Evolutionary conservation across 2,888 invertebrate genomes (phyloP).

Genomic region (Taenaris catops): DNA sequence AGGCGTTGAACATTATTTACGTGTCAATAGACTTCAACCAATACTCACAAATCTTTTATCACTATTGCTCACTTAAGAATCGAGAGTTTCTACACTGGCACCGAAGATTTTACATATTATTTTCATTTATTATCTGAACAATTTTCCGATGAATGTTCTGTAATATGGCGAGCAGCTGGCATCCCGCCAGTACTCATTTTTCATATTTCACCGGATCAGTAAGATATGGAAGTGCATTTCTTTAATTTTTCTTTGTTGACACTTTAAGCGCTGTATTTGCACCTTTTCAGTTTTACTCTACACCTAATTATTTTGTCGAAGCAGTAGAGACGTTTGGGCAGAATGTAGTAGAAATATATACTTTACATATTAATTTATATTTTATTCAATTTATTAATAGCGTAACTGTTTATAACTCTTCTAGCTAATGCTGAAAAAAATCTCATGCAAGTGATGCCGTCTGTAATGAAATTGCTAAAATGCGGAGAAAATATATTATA

Average conservation of each 20-base stretch:
- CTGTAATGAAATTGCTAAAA: too few species aligned
- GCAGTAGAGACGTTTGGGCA: too few species aligned
- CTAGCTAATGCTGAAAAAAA: too few species aligned
- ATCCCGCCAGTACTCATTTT: conserved; percentile 61
- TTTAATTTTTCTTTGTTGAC: conserved; percentile 23
- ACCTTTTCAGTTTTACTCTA: not conserved
- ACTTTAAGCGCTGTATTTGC: conserved; percentile 2
- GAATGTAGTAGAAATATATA: too few species aligned
- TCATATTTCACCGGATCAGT: conserved; percentile 72
- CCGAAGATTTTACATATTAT: conserved; percentile 13
- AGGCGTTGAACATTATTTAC: not conserved
- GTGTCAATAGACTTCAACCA: conserved; percentile 1
- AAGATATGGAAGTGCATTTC: conserved; percentile 44
- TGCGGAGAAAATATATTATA: too few species aligned
- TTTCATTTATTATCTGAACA: conserved; percentile 28
- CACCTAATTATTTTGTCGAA: too few species aligned
- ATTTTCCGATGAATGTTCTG: conserved; percentile 69
- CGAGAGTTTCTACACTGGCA: not conserved
- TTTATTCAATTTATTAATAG: too few species aligned
- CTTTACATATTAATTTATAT: too few species aligned
- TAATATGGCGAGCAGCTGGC: conserved; percentile 68
- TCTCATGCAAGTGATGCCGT: too few species aligned
- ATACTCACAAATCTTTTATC: not conserved
- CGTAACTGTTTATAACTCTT: too few species aligned
- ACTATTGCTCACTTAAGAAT: conserved; percentile 2